These are phyloP conservation scores for Nezara viridula DNA, from an alignment of 2,888 invertebrate species.

Conservation along the genomic window DNA sequence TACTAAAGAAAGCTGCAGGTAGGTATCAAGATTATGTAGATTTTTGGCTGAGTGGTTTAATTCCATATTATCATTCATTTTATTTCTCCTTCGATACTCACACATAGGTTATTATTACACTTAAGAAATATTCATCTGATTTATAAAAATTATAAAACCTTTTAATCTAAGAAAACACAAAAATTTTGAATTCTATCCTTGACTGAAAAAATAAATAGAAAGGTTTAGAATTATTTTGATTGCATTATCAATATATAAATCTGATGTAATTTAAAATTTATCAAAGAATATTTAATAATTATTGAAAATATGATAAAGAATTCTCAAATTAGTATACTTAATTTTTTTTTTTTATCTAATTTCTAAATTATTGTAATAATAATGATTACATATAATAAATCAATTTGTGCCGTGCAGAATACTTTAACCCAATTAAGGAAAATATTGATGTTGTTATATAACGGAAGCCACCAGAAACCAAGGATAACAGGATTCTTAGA, in stretches of 20 bases:
- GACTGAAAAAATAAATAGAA: background rate
- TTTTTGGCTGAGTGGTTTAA: no score
- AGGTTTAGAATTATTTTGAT: background rate
- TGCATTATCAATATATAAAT: background rate
- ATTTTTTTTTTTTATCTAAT: no score
- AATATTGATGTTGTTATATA: conserved; percentile 30
- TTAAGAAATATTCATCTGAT: no score
- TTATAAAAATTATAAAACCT: no score
- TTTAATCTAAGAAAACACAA: no score
- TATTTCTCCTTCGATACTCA: background rate
- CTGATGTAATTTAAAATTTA: background rate
- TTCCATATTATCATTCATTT: background rate
- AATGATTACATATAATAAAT: background rate
- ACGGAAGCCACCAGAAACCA: conserved; percentile 44
- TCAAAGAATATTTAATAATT: background rate
- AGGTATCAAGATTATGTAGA: conserved; percentile 61
- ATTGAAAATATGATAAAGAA: background rate
- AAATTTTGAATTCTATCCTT: no score
- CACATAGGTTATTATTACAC: background rate
- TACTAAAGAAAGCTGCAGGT: conserved; percentile 79
- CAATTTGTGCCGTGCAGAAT: background rate
- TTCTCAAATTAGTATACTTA: no score
- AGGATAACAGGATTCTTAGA: conserved; percentile 36
- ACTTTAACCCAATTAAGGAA: background rate
- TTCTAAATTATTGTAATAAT: background rate